Evolutionary conservation across 2,113 vertebrate species (phyloP).

Genomic region (Alosa alosa): DNA sequence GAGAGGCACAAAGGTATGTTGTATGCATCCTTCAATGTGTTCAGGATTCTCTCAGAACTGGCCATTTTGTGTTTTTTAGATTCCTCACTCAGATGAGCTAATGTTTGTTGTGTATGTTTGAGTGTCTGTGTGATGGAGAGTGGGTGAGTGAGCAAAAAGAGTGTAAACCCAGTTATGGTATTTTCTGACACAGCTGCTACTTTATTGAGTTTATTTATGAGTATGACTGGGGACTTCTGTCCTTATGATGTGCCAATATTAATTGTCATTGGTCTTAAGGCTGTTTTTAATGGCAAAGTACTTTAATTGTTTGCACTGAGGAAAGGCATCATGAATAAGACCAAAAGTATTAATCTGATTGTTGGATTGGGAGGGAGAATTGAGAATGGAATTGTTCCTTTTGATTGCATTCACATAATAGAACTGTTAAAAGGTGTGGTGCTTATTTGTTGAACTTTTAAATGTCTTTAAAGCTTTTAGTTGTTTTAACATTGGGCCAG

Average conservation of each 20-base stretch:
- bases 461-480: not conserved
- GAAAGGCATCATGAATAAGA: not conserved
- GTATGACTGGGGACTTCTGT: not conserved
- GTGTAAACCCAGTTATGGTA: not conserved
- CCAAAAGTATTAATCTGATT: not conserved
- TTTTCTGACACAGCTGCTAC: not conserved
- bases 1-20: not conserved
- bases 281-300: not conserved
- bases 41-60: not conserved
- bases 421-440: not conserved
- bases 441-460: not conserved
- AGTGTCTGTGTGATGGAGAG: not conserved
- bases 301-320: conserved; percentile 8
- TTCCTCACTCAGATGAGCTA: not conserved
- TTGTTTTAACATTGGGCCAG: not conserved
- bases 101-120: not conserved
- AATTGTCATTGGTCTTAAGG: not conserved
- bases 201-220: not conserved
- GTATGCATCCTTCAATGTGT: not conserved
- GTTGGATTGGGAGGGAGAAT: not conserved
- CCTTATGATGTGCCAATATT: not conserved
- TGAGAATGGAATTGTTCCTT: not conserved
- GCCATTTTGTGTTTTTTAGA: not conserved
- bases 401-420: not conserved
- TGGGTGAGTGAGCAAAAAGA: no score